Percentiles rank a stretch among this genome's conserved stretches.
These are phyloP conservation scores for Panulirus ornatus DNA, from an alignment of 1,140 invertebrate species.

Conservation along the genomic window DNA sequence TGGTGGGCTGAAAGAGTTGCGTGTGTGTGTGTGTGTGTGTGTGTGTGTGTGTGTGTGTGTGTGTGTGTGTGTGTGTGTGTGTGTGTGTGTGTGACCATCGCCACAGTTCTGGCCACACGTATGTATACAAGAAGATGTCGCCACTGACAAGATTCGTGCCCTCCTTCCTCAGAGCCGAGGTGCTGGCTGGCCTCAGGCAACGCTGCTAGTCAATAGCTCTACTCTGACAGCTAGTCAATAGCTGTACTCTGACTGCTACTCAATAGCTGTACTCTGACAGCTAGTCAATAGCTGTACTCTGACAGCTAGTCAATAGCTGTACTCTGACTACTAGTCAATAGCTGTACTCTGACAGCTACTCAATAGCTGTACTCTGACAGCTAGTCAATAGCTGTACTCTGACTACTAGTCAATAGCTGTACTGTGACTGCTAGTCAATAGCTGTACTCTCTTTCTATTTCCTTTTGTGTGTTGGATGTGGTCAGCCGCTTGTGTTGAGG, in stretches of 20 bases:
- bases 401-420: not conserved
- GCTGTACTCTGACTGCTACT: not conserved
- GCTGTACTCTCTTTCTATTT: too few relatives aligned
- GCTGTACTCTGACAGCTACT: not conserved
- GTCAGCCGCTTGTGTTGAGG: too few relatives aligned
- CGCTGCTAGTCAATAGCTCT: not conserved
- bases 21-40: not conserved
- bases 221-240: too few relatives aligned
- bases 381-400: not conserved
- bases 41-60: not conserved
- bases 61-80: not conserved
- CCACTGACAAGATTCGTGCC: not conserved
- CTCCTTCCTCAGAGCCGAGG: not conserved
- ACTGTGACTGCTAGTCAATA: too few relatives aligned
- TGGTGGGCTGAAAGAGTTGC: not conserved
- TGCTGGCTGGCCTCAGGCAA: not conserved
- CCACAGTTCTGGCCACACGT: too few relatives aligned
- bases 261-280: not conserved
- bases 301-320: not conserved
- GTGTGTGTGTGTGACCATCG: too few relatives aligned
- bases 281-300: not conserved
- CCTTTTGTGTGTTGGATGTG: too few relatives aligned
- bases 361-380: not conserved
- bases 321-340: too few relatives aligned
- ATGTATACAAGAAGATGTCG: too few relatives aligned